Percentiles rank a stretch among this genome's conserved stretches.
These are phyloP conservation scores for Boulengeromyrus knoepffleri DNA, from an alignment of 2,113 vertebrate genomes.

Conservation along the genomic window DNA sequence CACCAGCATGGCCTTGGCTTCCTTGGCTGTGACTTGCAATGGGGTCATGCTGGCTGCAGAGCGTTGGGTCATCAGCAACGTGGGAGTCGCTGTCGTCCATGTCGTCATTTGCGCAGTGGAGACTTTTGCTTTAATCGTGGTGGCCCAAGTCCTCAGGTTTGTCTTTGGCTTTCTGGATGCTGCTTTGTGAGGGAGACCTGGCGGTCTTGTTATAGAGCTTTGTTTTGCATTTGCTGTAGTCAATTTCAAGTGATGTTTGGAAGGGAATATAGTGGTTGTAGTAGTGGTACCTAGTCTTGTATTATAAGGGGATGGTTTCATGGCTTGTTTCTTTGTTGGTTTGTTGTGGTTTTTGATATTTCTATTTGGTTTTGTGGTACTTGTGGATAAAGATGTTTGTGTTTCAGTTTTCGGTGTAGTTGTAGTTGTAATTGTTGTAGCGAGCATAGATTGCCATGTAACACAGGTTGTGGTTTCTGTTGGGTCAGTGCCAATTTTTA, in stretches of 20 bases:
- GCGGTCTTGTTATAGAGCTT: background rate
- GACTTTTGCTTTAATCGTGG: background rate
- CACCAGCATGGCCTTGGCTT: background rate
- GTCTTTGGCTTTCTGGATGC: conserved; percentile 9
- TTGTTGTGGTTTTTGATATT: conserved; percentile 46
- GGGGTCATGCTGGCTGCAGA: conserved; percentile 6
- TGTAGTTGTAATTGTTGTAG: conserved; percentile 13
- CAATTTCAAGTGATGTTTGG: background rate
- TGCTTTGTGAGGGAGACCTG: conserved; percentile 13
- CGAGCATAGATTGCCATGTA: background rate
- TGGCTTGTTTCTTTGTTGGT: conserved; percentile 38
- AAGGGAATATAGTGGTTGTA: background rate
- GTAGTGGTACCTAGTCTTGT: background rate
- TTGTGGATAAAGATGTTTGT: background rate
- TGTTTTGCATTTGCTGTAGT: conserved; percentile 6
- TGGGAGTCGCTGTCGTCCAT: background rate
- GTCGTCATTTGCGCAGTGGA: background rate
- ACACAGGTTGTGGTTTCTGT: background rate
- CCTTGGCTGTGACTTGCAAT: background rate
- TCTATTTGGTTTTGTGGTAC: conserved; percentile 32
- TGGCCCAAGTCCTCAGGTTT: conserved; percentile 1
- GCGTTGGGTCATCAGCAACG: background rate
- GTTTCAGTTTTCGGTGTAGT: conserved; percentile 3
- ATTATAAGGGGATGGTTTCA: conserved; percentile 26
- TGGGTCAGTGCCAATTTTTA: background rate